A percentile compares a stretch with the other conserved stretches of the same genome.
Evolutionary conservation across 2,113 vertebrate genomes (phyloP).

Genomic region (Otis tarda): DNA sequence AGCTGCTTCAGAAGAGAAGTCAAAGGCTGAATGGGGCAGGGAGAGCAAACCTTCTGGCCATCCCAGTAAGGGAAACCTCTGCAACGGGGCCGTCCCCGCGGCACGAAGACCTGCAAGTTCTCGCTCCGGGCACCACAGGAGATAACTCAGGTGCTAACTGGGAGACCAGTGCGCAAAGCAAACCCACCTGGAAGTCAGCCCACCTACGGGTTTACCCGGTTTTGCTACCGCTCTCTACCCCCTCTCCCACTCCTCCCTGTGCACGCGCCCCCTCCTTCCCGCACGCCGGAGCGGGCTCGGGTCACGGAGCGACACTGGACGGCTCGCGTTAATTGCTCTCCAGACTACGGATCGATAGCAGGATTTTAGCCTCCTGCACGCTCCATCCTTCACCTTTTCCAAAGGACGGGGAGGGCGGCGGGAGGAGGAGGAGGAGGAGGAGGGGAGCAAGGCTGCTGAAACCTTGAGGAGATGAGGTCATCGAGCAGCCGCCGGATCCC

Average conservation of each 20-base stretch:
- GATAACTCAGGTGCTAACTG: neutral
- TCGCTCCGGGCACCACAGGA: neutral
- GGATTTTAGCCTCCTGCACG: conserved; percentile 70
- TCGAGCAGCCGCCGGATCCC: conserved; percentile 26
- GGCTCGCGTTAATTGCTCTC: conserved; percentile 66
- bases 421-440: conserved; percentile 10
- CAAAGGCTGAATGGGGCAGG: neutral
- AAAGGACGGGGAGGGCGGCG: neutral
- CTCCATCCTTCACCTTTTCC: conserved; percentile 68
- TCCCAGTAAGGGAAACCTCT: neutral
- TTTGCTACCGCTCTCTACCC: neutral
- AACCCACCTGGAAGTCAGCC: neutral
- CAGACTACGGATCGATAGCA: conserved; percentile 58
- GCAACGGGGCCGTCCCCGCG: neutral
- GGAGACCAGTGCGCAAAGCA: neutral
- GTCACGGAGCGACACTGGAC: neutral
- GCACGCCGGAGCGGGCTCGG: neutral
- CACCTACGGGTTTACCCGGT: neutral
- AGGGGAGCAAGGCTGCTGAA: conserved; percentile 18
- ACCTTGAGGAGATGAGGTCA: conserved; percentile 65
- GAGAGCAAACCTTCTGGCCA: neutral
- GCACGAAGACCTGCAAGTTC: fast-evolving
- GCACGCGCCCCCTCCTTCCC: neutral
- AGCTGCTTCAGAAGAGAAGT: neutral
- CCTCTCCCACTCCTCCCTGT: neutral